Evolutionary conservation across 2,888 invertebrate species (phyloP).

Genomic region (Frankliniella intonsa): DNA sequence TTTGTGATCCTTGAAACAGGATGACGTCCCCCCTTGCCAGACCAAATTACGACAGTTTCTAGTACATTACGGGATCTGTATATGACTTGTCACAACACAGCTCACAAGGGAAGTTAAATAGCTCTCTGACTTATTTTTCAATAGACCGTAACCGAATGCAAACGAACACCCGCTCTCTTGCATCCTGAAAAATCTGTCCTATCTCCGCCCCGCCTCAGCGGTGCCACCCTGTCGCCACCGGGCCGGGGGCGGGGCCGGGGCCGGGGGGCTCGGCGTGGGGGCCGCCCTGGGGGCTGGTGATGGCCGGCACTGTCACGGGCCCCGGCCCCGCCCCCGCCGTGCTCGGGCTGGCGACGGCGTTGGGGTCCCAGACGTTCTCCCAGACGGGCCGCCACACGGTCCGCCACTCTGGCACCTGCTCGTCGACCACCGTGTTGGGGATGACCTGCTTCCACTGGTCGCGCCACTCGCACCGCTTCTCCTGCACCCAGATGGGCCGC

Average conservation of each 20-base stretch:
- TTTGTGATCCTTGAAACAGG: no score
- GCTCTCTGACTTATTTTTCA: no score
- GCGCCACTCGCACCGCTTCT: slow-evolving; percentile 18
- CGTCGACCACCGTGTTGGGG: slow-evolving; percentile 1
- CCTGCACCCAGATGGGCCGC: slow-evolving; percentile 23
- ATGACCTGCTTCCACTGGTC: slow-evolving; percentile 26
- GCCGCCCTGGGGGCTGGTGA: neutral
- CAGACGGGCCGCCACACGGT: neutral
- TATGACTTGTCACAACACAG: no score
- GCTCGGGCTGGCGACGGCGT: neutral
- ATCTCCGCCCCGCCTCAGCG: neutral
- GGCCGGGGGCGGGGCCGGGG: neutral
- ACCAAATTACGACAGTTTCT: no score
- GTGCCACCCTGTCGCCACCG: neutral
- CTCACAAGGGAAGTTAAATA: no score
- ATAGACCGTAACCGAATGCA: no score
- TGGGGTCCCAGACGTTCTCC: slow-evolving; percentile 1
- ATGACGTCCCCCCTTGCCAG: no score
- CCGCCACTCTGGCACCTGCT: slow-evolving; percentile 6
- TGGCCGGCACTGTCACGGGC: neutral
- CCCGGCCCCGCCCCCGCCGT: neutral
- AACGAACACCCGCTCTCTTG: no score
- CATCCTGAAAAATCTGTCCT: no score
- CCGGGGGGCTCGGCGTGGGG: slow-evolving; percentile 13
- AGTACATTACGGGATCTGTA: no score